phyloP scores from a whole-genome alignment of 2,113 vertebrate species.

The Xiphias gladius region DNA sequence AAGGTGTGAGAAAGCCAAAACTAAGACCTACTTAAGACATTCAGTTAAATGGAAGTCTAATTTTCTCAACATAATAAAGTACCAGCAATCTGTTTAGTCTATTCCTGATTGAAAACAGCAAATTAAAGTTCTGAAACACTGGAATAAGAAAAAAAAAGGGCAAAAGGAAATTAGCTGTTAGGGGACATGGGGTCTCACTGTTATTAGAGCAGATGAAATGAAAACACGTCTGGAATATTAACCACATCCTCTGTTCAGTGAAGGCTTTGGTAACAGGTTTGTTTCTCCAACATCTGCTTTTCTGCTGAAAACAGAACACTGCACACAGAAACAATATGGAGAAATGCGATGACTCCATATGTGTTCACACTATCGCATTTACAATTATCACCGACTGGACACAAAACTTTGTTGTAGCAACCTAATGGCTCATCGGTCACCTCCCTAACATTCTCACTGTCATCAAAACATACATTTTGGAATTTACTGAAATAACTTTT shows the following conservation, averaged over 20 bases:
- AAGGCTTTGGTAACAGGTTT: background rate
- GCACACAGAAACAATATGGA: background rate
- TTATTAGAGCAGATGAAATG: conserved; percentile 28
- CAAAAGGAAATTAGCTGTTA: conserved; percentile 38
- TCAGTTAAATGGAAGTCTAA: conserved; percentile 50
- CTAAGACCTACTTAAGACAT: conserved; percentile 29
- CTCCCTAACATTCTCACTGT: background rate
- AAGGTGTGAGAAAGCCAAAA: conserved; percentile 22
- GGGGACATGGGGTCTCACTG: conserved; percentile 21
- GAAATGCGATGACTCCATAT: background rate
- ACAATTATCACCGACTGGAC: background rate
- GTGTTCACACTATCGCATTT: background rate
- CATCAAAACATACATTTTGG: background rate
- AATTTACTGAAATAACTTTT: no score
- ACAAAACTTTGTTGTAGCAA: background rate
- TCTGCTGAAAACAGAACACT: background rate
- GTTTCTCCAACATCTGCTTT: background rate
- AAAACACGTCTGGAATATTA: conserved; percentile 45
- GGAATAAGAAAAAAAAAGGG: background rate
- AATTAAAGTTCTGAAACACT: conserved; percentile 67
- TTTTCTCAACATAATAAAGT: conserved; percentile 58
- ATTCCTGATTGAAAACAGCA: conserved; percentile 49
- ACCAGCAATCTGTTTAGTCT: conserved; percentile 35
- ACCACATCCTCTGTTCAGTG: background rate
- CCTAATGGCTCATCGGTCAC: background rate